These are phyloP conservation scores for Rousettus leschenaultii DNA, from an alignment of 2,113 vertebrate genomes.

Conservation along the genomic window DNA sequence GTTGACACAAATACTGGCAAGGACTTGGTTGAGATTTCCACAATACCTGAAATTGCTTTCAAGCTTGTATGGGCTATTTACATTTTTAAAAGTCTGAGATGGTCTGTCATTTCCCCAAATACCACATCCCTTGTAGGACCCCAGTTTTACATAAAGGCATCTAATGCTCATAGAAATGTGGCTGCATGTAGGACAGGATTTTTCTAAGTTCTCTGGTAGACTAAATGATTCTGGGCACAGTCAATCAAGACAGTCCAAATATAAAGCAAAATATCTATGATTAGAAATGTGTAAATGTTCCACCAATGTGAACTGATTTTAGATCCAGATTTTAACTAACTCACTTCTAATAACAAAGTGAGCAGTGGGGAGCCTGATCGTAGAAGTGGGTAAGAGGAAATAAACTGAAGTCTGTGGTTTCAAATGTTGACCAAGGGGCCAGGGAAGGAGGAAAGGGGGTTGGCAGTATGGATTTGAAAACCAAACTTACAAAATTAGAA, in stretches of 20 bases:
- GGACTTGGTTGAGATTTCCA: constrained; percentile 55
- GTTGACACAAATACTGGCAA: constrained; percentile 23
- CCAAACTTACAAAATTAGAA: neutral
- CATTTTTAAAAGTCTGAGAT: constrained; percentile 13
- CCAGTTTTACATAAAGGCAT: constrained; percentile 47
- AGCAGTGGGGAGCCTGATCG: neutral
- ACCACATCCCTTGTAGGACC: neutral
- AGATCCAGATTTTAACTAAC: neutral
- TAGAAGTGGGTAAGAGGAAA: neutral
- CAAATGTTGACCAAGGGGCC: neutral
- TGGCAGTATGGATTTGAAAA: neutral
- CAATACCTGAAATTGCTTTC: constrained; percentile 60
- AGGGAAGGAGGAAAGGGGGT: neutral
- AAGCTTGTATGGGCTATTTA: constrained; percentile 60
- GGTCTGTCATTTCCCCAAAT: constrained; percentile 65
- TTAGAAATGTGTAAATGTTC: neutral
- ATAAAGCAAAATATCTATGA: neutral
- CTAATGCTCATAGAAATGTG: constrained; percentile 49
- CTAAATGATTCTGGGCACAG: constrained; percentile 44
- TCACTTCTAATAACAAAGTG: neutral
- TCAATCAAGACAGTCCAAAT: neutral
- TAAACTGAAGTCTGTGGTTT: neutral
- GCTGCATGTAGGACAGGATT: neutral
- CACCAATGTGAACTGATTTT: neutral
- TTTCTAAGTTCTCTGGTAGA: constrained; percentile 23